A percentile compares a stretch with the other conserved stretches of the same genome.
phyloP scores from a whole-genome alignment of 2,113 vertebrate genomes.

The Halichoeres trimaculatus region DNA sequence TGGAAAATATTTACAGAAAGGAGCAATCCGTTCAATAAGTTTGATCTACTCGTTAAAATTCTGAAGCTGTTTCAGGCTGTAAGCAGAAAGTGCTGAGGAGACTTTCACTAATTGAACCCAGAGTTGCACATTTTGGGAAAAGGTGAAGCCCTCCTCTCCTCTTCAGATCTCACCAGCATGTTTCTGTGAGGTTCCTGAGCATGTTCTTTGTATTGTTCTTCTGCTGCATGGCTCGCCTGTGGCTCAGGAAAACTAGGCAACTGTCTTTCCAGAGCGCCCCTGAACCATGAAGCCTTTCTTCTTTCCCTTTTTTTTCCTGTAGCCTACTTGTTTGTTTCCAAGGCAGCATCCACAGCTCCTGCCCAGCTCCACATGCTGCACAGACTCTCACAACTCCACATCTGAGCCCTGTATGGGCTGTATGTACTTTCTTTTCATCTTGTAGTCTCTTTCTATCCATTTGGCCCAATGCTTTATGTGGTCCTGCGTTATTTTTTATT shows the following conservation, averaged over 20 bases:
- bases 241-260: constrained; percentile 7
- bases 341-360: constrained; percentile 17
- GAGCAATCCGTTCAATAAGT: background rate
- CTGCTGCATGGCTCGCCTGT: background rate
- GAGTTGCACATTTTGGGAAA: background rate
- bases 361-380: constrained; percentile 24
- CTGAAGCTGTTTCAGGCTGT: background rate
- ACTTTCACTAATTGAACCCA: background rate
- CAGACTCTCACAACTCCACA: constrained; percentile 24
- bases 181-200: background rate
- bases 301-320: background rate
- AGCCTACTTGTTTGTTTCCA: constrained; percentile 24
- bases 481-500: constrained; percentile 2
- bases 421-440: constrained; percentile 22
- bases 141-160: background rate
- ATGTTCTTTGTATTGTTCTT: background rate
- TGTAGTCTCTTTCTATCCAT: constrained; percentile 22
- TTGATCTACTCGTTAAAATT: background rate
- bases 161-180: constrained; percentile 4
- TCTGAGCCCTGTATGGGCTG: constrained; percentile 28
- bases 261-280: constrained; percentile 11
- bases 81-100: background rate
- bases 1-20: background rate
- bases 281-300: background rate
- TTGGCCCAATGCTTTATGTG: background rate